A percentile compares a stretch with the other conserved stretches of the same genome.
These are phyloP conservation scores for Tragulus kanchil DNA, from an alignment of 2,113 vertebrate genomes.

Conservation along the genomic window DNA sequence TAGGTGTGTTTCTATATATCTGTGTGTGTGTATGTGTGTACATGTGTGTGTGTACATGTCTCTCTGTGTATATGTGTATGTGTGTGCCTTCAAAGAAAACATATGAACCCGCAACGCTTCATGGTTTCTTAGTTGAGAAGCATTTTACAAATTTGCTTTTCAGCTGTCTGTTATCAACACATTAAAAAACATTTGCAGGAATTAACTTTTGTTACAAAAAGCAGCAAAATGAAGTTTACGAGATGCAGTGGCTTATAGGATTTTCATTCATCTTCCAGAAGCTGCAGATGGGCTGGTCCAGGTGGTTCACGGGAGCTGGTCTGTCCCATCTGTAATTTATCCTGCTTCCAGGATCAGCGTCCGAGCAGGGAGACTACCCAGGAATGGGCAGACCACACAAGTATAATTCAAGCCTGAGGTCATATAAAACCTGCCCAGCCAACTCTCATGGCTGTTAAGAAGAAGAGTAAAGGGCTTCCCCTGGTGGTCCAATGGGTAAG, in stretches of 20 bases:
- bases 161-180: neutral
- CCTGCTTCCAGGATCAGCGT: neutral
- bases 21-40: neutral
- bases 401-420: neutral
- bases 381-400: neutral
- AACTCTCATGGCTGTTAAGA: neutral
- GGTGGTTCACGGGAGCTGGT: neutral
- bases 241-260: neutral
- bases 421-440: neutral
- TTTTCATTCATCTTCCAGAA: neutral
- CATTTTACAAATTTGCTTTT: neutral
- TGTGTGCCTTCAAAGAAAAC: neutral
- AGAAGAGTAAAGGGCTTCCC: too few relatives aligned
- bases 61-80: accelerated
- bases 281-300: neutral
- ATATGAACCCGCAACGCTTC: neutral
- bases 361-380: too few relatives aligned
- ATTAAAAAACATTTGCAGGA: neutral
- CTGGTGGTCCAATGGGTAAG: too few relatives aligned
- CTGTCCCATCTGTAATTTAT: neutral
- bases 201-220: neutral
- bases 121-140: neutral
- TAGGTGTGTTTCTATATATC: neutral
- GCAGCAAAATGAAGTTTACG: neutral
- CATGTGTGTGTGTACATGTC: neutral